Evolutionary conservation across 2,113 vertebrate species (phyloP).

Genomic region (Pipa parva): DNA sequence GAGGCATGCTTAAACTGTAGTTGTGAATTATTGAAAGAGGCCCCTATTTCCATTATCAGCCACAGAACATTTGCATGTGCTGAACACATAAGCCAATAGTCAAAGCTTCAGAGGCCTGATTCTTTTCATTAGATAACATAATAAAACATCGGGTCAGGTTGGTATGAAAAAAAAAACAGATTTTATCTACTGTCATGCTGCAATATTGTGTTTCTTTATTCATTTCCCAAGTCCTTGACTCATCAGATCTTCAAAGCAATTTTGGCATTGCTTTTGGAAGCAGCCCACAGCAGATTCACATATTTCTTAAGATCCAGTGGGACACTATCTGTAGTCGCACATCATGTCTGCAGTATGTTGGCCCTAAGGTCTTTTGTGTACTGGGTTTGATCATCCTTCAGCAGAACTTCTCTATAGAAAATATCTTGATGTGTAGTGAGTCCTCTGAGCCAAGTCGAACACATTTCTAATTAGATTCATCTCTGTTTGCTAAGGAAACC

Average conservation of each 20-base stretch:
- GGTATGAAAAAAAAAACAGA: not conserved
- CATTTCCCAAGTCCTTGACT: not conserved
- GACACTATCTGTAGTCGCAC: not conserved
- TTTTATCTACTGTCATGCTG: not conserved
- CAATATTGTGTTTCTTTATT: not conserved
- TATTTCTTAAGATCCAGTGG: not conserved
- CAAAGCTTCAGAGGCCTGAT: too few relatives aligned
- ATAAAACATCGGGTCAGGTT: too few relatives aligned
- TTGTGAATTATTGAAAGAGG: too few relatives aligned
- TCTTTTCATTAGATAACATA: too few relatives aligned
- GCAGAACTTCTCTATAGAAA: not conserved
- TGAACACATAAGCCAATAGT: too few relatives aligned
- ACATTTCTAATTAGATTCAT: constrained; percentile 30
- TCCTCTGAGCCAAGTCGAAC: constrained; percentile 23
- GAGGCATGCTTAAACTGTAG: too few relatives aligned
- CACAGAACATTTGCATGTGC: too few relatives aligned
- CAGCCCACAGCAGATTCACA: not conserved
- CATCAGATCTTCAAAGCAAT: not conserved
- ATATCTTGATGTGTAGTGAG: constrained; percentile 12
- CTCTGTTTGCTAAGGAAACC: constrained; percentile 25
- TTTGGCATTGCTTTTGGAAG: not conserved
- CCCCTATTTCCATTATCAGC: too few relatives aligned
- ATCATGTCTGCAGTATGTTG: constrained; percentile 15
- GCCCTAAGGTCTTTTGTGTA: constrained; percentile 13
- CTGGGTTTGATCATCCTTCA: constrained; percentile 20